Evolutionary conservation across 2,113 vertebrate genomes (phyloP).

Genomic region (Lamprotornis superbus): DNA sequence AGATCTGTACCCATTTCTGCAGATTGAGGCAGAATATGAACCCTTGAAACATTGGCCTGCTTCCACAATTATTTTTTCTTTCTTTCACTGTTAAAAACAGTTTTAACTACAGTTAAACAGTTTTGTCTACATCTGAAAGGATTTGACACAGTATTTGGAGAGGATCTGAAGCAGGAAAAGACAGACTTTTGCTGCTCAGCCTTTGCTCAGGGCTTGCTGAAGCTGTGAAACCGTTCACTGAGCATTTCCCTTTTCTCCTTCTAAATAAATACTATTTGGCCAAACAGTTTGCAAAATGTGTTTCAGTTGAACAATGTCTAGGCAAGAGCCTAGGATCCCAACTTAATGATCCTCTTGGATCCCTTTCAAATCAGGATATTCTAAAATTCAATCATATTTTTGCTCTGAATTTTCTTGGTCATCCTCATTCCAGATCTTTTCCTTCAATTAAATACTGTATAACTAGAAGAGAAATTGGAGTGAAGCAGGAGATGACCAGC

Average conservation of each 20-base stretch:
- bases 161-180: background rate
- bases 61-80: background rate
- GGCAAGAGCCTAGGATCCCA: background rate
- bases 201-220: background rate
- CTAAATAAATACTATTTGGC: background rate
- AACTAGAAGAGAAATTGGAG: background rate
- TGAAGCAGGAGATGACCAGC: background rate
- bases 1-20: background rate
- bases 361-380: background rate
- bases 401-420: background rate
- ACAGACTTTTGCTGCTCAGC: background rate
- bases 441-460: background rate
- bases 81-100: background rate
- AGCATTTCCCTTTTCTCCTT: background rate
- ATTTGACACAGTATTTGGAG: background rate
- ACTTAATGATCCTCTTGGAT: accelerated
- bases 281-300: background rate
- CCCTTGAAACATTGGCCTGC: background rate
- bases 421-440: background rate
- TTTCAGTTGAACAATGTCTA: background rate
- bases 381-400: background rate
- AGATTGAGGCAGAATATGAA: background rate
- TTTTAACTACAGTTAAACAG: background rate
- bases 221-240: background rate
- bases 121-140: background rate